Conservation (phyloP, 2,113 vertebrate genomes). For the Eleginops maclovinus region DNA sequence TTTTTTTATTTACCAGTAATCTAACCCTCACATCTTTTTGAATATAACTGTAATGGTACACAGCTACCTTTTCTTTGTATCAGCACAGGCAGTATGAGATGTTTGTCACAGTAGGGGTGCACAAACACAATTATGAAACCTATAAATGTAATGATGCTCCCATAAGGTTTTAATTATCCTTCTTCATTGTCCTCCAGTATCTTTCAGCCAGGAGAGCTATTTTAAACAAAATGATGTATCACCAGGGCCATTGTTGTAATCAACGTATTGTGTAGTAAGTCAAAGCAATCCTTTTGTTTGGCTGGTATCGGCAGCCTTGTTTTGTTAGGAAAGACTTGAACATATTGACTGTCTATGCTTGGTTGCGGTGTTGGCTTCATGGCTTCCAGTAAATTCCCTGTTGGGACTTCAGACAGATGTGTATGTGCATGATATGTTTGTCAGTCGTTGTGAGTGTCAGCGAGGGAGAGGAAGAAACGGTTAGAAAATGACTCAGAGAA, state of each 20-base stretch:
- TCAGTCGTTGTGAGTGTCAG: slow-evolving; percentile 25
- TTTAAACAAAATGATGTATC: slow-evolving; percentile 23
- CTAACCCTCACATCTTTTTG: too few species aligned
- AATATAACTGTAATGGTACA: too few species aligned
- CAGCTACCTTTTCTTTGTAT: too few species aligned
- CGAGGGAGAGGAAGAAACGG: slow-evolving; percentile 1
- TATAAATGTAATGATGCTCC: too few species aligned
- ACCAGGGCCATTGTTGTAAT: slow-evolving; percentile 1
- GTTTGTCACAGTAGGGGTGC: too few species aligned
- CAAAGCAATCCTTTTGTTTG: background rate
- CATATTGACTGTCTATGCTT: slow-evolving; percentile 65
- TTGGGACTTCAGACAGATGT: slow-evolving; percentile 59
- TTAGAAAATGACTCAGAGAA: slow-evolving; percentile 5
- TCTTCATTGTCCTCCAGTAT: slow-evolving; percentile 9
- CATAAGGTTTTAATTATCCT: background rate
- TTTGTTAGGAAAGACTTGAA: slow-evolving; percentile 53
- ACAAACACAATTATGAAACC: too few species aligned
- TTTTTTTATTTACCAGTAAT: too few species aligned
- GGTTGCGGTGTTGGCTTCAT: slow-evolving; percentile 47
- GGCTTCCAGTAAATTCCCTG: slow-evolving; percentile 54
- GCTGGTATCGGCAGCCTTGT: slow-evolving; percentile 19
- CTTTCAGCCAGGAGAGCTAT: slow-evolving; percentile 16
- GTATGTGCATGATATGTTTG: slow-evolving; percentile 26
- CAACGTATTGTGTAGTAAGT: slow-evolving; percentile 18
- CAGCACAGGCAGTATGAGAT: too few species aligned